phyloP scores from a whole-genome alignment of 2,888 invertebrate species.

The Tineola bisselliella region DNA sequence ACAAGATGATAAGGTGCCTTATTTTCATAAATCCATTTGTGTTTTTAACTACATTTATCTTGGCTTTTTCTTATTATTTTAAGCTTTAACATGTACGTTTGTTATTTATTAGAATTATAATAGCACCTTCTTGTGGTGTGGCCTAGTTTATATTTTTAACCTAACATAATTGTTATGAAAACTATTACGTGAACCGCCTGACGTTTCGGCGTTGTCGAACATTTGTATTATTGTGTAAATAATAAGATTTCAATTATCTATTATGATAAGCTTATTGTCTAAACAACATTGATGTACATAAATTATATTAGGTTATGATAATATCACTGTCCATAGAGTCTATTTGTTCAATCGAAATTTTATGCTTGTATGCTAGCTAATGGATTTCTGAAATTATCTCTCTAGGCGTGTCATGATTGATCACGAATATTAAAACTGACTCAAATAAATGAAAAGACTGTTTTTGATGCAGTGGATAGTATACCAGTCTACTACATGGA shows the following conservation, averaged over 20 bases:
- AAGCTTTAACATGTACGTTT: slow-evolving; percentile 13
- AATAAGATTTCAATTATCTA: neutral
- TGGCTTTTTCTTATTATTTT: slow-evolving; percentile 11
- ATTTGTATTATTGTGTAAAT: slow-evolving; percentile 15
- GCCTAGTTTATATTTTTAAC: slow-evolving; percentile 4
- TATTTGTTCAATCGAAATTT: no score
- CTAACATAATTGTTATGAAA: neutral
- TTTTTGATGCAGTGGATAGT: no score
- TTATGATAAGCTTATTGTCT: neutral
- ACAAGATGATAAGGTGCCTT: slow-evolving; percentile 63
- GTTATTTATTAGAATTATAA: neutral
- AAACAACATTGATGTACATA: neutral
- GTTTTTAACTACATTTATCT: slow-evolving; percentile 10
- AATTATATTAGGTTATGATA: neutral
- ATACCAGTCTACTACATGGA: no score
- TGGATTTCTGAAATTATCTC: no score
- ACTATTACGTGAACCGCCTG: slow-evolving; percentile 4
- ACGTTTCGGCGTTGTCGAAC: slow-evolving; percentile 16
- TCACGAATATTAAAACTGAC: no score
- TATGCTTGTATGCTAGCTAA: no score
- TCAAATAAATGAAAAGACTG: no score
- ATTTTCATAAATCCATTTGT: slow-evolving; percentile 21
- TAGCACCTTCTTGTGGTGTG: neutral
- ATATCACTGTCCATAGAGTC: no score
- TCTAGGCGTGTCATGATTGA: no score